These are phyloP conservation scores for Pelodiscus sinensis DNA, from an alignment of 2,113 vertebrate species.

Conservation along the genomic window DNA sequence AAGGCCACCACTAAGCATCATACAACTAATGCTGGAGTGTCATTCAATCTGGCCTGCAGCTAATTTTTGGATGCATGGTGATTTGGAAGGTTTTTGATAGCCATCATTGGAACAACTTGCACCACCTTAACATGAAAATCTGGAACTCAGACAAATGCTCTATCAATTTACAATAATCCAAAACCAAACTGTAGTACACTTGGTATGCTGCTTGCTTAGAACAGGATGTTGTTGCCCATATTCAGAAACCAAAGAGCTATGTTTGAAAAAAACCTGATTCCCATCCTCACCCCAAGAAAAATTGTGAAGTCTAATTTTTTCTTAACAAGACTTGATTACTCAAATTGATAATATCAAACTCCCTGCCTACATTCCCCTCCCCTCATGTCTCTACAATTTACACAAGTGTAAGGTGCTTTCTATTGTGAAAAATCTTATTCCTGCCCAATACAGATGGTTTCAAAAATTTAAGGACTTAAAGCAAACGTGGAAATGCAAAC, in stretches of 20 bases:
- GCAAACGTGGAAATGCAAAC: not conserved
- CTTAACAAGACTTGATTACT: not conserved
- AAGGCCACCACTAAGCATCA: not conserved
- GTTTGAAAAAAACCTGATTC: not conserved
- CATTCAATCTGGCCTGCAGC: not conserved
- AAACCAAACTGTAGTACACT: not conserved
- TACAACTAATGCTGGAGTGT: accelerated
- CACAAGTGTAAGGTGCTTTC: not conserved
- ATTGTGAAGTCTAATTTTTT: not conserved
- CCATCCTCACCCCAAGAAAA: not conserved
- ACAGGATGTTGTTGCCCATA: not conserved
- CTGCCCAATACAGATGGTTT: not conserved
- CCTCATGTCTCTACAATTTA: not conserved
- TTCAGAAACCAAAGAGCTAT: not conserved
- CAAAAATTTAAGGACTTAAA: not conserved
- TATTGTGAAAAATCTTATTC: not conserved
- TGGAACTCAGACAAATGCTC: not conserved
- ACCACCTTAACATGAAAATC: not conserved
- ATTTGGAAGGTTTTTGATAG: not conserved
- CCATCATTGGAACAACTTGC: too few relatives aligned
- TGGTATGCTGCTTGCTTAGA: not conserved
- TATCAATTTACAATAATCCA: not conserved
- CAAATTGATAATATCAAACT: not conserved
- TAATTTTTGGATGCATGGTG: accelerated
- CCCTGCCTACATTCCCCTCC: not conserved